phyloP scores from a whole-genome alignment of 1,140 invertebrate genomes.

The Chrysoperla carnea region DNA sequence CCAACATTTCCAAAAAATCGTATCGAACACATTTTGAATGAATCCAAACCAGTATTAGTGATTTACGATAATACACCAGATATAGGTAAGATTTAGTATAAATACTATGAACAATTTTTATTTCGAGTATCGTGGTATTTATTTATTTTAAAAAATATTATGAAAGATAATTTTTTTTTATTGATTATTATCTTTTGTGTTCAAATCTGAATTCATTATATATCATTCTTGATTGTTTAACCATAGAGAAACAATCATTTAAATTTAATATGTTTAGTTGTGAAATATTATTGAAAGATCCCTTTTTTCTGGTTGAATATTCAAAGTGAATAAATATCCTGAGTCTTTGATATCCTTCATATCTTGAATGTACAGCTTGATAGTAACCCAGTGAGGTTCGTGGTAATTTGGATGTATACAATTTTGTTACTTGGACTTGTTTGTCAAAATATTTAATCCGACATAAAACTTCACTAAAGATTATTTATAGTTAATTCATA shows the following conservation, averaged over 20 bases:
- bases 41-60: constrained; percentile 50
- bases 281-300: too few species aligned
- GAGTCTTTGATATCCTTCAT: too few species aligned
- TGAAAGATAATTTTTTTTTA: constrained; percentile 1
- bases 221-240: background rate
- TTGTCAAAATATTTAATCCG: too few species aligned
- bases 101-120: constrained; percentile 1
- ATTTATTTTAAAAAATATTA: background rate
- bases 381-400: too few species aligned
- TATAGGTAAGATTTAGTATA: constrained; percentile 11
- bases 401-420: too few species aligned
- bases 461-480: too few species aligned
- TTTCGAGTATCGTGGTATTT: constrained; percentile 1
- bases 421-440: too few species aligned
- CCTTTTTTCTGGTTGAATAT: too few species aligned
- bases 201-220: constrained; percentile 2
- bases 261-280: too few species aligned
- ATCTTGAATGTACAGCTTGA: too few species aligned
- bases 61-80: constrained; percentile 32
- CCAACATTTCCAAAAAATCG: constrained; percentile 52
- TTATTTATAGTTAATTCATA: too few species aligned
- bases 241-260: background rate
- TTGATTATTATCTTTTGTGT: constrained; percentile 1
- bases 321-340: too few species aligned
- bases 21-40: constrained; percentile 56